Evolutionary conservation across 2,888 invertebrate species (phyloP), one percentile per base, ranked within the genome.

Genomic region (Drosophila fungiperda): DNA sequence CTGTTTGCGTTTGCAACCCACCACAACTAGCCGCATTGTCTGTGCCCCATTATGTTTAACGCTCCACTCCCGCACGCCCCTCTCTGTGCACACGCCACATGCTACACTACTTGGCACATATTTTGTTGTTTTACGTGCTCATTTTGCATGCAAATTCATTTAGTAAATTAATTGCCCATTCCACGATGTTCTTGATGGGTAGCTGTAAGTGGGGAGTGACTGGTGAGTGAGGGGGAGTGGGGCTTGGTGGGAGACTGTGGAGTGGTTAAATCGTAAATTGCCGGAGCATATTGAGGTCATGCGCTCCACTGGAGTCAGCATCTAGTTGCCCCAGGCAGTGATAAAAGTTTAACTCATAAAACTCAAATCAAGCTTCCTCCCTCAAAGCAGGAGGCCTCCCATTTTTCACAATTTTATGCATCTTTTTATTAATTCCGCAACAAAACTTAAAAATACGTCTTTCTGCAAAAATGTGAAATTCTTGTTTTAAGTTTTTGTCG

Each of bases 111-210:
- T 23, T 8, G 45, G 23, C 5, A 17, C 38, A 38, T 26, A 7
- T 26, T 42, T 52, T 53, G 70, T 74, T 80, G 80, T 78, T 82
- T 85, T 81, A 71, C 62, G 73, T 72, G 78, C 73, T 77, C 82
- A 82, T 84, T 89, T 87, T 60, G 89, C 83, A 89, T 87, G 89
- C 89, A 89, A 87, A 87, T 87, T 87, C 87, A 87, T 87, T 87
- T 89, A 87, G 82, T 80, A 87, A 89, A 87, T 87, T 87, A 89
- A 89, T 87, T 89, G 87, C 73, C 80, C 85, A 80, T 80, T 87
- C 89, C 89, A 76, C 60, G 53, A 42, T 74, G 84, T 68, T 57
- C 66, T 57, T 48, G 38, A 17, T 54, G 49, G n/a, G 42, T 20
- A 55, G 26, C 29, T 17, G 12, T 17, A 23, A 7, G 54, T 23